These are phyloP conservation scores for Morpho helenor DNA, from an alignment of 2,888 invertebrate species.

Conservation along the genomic window DNA sequence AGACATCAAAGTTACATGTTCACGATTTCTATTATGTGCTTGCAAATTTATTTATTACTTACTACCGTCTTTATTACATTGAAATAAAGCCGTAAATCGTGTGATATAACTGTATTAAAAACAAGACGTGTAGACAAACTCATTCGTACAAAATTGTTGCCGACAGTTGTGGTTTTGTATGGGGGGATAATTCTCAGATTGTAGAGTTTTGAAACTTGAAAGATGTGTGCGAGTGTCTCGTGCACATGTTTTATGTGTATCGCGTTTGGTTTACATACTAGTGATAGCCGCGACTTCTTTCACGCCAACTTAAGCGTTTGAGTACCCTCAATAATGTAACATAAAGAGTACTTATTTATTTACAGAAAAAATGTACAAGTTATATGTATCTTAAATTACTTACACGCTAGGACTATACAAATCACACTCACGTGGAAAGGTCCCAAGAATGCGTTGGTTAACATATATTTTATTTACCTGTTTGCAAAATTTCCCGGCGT, in stretches of 20 bases:
- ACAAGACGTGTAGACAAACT: constrained; percentile 54
- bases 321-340: no score
- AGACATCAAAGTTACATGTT: constrained; percentile 43
- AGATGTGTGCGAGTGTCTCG: constrained; percentile 11
- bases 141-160: constrained; percentile 57
- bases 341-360: no score
- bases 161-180: constrained; percentile 49
- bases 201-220: constrained; percentile 19
- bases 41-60: constrained; percentile 34
- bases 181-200: constrained; percentile 40
- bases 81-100: constrained; percentile 31
- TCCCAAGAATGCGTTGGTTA: no score
- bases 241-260: neutral
- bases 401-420: no score
- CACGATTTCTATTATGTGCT: constrained; percentile 56
- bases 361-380: no score
- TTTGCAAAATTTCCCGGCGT: no score
- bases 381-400: no score
- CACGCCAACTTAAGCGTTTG: no score
- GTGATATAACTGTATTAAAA: constrained; percentile 26
- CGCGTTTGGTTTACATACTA: no score
- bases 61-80: constrained; percentile 27
- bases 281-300: no score
- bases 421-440: no score
- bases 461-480: no score